Percentiles rank a stretch among this genome's conserved stretches.
phyloP scores from a whole-genome alignment of 2,888 invertebrate genomes.

The Caenorhabditis zanzibari region DNA sequence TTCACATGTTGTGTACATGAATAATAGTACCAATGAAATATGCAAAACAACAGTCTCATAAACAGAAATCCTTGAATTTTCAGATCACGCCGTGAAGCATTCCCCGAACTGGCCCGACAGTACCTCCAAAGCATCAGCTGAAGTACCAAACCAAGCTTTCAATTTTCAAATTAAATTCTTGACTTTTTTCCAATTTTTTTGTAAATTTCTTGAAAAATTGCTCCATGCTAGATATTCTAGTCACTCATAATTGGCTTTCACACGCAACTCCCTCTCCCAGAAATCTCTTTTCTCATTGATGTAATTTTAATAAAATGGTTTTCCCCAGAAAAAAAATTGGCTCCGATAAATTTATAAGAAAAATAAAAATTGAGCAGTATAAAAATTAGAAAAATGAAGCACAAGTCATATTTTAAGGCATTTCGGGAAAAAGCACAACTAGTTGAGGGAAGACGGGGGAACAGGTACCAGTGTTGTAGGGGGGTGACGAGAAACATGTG shows the following conservation, averaged over 20 bases:
- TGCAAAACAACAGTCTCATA: too few species aligned
- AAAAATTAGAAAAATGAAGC: not conserved
- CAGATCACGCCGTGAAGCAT: constrained; percentile 29
- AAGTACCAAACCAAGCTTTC: not conserved
- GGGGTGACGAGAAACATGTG: not conserved
- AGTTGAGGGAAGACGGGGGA: not conserved
- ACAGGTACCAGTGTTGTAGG: constrained; percentile 24
- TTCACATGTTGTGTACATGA: too few species aligned
- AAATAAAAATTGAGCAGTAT: not conserved
- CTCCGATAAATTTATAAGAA: constrained; percentile 31
- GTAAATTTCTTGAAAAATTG: not conserved
- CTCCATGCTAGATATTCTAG: not conserved
- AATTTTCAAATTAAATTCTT: not conserved
- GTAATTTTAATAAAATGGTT: too few species aligned
- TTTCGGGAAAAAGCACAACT: constrained; percentile 22
- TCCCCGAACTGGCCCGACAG: constrained; percentile 13
- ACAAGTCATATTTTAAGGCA: constrained; percentile 2
- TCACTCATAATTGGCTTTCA: constrained; percentile 1
- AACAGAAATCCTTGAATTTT: too few species aligned
- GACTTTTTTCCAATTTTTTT: not conserved
- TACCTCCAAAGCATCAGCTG: constrained; percentile 40
- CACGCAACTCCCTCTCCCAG: not conserved
- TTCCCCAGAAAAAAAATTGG: too few species aligned
- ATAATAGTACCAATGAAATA: too few species aligned
- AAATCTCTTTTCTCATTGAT: not conserved